Percentiles rank a stretch among this genome's conserved stretches.
Evolutionary conservation across 2,797 vertebrate genomes (phyloP).

Genomic region (Gobionotothen gibberifrons): DNA sequence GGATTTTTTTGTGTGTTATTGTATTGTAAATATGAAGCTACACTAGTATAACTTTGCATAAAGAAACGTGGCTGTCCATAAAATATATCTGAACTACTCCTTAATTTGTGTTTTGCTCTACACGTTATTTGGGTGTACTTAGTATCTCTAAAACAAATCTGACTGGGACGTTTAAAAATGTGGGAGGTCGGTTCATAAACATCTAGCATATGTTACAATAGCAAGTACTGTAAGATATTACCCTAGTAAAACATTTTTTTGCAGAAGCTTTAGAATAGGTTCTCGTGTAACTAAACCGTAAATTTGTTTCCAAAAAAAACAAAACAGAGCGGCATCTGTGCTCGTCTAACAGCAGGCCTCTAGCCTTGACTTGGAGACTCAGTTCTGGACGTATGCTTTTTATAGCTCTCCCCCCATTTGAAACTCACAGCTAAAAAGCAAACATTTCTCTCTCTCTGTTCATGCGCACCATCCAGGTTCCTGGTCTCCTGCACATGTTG

Average conservation of each 20-base stretch:
- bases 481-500: conserved; percentile 72
- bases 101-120: conserved; percentile 3
- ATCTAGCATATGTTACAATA: neutral
- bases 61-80: neutral
- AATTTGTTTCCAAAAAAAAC: conserved; percentile 34
- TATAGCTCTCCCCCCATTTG: conserved; percentile 70
- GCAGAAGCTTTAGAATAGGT: conserved; percentile 15
- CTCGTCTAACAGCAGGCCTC: conserved; percentile 50
- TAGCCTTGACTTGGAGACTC: conserved; percentile 58
- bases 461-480: conserved; percentile 63
- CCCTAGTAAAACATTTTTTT: conserved; percentile 5
- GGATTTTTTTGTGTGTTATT: neutral
- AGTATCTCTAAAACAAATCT: too few species aligned
- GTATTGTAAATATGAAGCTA: conserved; percentile 6
- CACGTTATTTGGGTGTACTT: conserved; percentile 6
- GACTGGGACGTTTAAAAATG: conserved; percentile 10
- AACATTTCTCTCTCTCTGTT: conserved; percentile 72
- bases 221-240: conserved; percentile 4
- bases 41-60: neutral
- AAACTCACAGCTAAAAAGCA: conserved; percentile 77
- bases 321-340: conserved; percentile 47
- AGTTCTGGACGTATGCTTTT: conserved; percentile 70
- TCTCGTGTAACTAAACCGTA: conserved; percentile 17
- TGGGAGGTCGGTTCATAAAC: neutral
- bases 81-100: neutral